Conservation (phyloP, 2,888 invertebrate genomes). For the Anaspis maculata region DNA sequence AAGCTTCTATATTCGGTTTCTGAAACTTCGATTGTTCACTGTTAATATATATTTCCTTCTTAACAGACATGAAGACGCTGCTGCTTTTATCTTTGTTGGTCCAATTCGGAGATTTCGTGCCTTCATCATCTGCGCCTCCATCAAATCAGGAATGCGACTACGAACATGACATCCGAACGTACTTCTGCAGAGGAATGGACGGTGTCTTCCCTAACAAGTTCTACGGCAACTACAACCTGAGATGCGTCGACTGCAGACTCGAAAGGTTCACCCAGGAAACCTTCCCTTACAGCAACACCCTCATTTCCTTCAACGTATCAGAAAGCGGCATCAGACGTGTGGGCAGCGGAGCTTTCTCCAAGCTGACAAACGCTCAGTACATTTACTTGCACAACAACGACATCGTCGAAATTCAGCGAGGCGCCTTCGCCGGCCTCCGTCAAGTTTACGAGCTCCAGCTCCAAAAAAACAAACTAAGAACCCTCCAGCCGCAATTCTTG, state of each 20-base stretch:
- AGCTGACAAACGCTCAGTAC: slow-evolving; percentile 24
- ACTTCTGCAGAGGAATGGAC: slow-evolving; percentile 27
- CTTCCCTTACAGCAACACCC: slow-evolving; percentile 27
- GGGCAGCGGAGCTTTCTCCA: slow-evolving; percentile 25
- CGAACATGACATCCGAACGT: slow-evolving; percentile 19
- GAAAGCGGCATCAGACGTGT: slow-evolving; percentile 28
- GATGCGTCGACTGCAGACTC: slow-evolving; percentile 30
- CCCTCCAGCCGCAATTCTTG: slow-evolving; percentile 27
- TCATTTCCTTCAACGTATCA: slow-evolving; percentile 29
- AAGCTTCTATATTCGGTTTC: no score
- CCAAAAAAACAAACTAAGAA: slow-evolving; percentile 26
- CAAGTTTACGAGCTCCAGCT: slow-evolving; percentile 33
- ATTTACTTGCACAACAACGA: slow-evolving; percentile 30
- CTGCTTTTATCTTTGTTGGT: no score
- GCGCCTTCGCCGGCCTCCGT: slow-evolving; percentile 31
- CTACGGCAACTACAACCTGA: slow-evolving; percentile 30
- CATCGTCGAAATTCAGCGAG: slow-evolving; percentile 24
- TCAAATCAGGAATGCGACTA: slow-evolving; percentile 26
- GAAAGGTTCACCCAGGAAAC: slow-evolving; percentile 26
- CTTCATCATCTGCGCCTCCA: no score
- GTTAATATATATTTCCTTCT: no score
- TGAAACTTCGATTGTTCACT: no score
- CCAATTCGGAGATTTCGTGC: no score
- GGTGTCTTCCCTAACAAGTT: slow-evolving; percentile 28
- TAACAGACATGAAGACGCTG: no score